phyloP scores from a whole-genome alignment of 2,797 vertebrate genomes.

The Lacerta viridis region DNA sequence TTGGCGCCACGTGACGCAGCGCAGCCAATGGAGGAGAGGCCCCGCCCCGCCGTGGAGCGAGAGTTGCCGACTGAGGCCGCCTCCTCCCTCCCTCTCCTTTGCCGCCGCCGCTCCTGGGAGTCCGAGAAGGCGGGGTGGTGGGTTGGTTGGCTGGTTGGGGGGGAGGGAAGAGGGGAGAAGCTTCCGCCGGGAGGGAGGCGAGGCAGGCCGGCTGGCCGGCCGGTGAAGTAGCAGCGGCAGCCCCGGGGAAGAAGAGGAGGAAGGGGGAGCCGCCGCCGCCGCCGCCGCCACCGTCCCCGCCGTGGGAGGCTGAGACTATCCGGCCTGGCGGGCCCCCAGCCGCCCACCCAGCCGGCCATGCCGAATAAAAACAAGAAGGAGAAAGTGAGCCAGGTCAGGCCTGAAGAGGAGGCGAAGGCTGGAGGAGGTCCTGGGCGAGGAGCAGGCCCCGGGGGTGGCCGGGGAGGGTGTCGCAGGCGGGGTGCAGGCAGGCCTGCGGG shows the following conservation, averaged over 20 bases:
- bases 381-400: slow-evolving; percentile 76
- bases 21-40: slow-evolving; percentile 62
- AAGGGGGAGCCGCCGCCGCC: slow-evolving; percentile 29
- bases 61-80: background rate
- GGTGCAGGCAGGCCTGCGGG: background rate
- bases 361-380: slow-evolving; percentile 86
- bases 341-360: slow-evolving; percentile 75
- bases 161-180: slow-evolving; percentile 14
- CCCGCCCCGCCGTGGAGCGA: slow-evolving; percentile 34
- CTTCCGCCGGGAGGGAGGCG: background rate
- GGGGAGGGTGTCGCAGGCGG: background rate
- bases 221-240: background rate
- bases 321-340: slow-evolving; percentile 58
- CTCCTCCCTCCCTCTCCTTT: background rate
- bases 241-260: background rate
- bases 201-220: slow-evolving; percentile 9
- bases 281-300: slow-evolving; percentile 32
- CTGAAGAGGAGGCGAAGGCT: background rate
- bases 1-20: slow-evolving; percentile 26
- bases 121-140: background rate
- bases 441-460: background rate
- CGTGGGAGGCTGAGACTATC: slow-evolving; percentile 50
- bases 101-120: background rate
- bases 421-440: background rate
- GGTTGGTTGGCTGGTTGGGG: background rate